Evolutionary conservation across 2,113 vertebrate genomes (phyloP), one percentile per base, ranked within the genome.

Genomic region (Agelaius tricolor): DNA sequence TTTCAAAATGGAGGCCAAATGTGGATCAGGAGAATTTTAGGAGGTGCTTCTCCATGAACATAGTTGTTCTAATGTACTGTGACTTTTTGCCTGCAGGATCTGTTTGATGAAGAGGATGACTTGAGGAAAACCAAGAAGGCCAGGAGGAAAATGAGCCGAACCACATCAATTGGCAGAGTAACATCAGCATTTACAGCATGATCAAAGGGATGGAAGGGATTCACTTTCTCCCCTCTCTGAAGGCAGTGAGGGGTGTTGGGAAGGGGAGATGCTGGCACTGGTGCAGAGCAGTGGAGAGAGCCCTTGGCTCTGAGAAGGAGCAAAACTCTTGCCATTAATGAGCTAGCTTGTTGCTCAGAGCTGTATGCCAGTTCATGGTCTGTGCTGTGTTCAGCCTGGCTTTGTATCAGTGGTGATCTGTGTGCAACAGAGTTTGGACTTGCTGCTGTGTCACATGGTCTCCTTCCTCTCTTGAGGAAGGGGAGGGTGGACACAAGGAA

Each of bases 81-180:
- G 33, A 15, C 44, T 31, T 91, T 13, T 92, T 84, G 65, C 80
- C 86, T 65, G 59, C 96, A 99, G 99, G 99, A 99, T 93, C 97
- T 99, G 13, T 99, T 99, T 63, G 99, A 99, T 49, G 99, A 99
- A 35, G 99, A 99, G 68, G 99, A 99, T 27, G 99, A 99, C 3
- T 97, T 99, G 88, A 98, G 99, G 35, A 99, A 99, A 92, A 98
- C 98, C 62, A 99, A 99, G 98, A 99, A 99, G 95, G 98, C 99
- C 95, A 98, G 99, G 94, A 98, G 99, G 96, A 99, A 99, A 87
- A 99, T 99, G 81, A 99, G 98, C 47, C 98, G 99, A 96, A 99
- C 99, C 10, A 97, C 99, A 12, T 99, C 99, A 61, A 99, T 99
- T 97, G 99, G 98, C 97, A 99, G 99, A 97, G 99, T 99, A 97